These are phyloP conservation scores for Pseudomugil gertrudae DNA, from an alignment of 2,797 vertebrate species.

Conservation along the genomic window DNA sequence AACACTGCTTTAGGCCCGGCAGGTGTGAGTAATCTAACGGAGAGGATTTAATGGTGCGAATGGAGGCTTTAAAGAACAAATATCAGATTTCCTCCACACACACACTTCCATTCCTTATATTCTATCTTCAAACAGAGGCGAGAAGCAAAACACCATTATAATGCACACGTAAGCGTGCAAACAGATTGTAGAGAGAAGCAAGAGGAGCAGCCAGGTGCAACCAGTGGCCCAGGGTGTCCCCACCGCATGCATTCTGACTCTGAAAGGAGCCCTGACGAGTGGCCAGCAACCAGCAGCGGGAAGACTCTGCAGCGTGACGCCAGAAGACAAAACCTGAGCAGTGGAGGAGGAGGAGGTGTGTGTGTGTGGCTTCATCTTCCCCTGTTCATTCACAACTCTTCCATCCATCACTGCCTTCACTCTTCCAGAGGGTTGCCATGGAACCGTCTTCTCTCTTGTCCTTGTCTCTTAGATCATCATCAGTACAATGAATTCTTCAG, in stretches of 20 bases:
- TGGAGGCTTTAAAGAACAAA: constrained; percentile 20
- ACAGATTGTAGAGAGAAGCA: constrained; percentile 1
- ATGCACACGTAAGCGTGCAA: constrained; percentile 4
- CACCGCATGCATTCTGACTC: constrained; percentile 57
- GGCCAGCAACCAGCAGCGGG: constrained; percentile 50
- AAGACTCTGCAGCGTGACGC: constrained; percentile 50
- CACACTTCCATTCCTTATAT: constrained; percentile 1
- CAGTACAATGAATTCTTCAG: too few relatives aligned
- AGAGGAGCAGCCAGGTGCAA: constrained; percentile 61
- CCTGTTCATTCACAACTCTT: constrained; percentile 11
- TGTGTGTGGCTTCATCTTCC: constrained; percentile 27
- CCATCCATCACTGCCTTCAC: constrained; percentile 53
- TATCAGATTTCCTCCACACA: constrained; percentile 39
- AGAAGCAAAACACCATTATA: neutral
- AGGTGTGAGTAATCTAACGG: constrained; percentile 54
- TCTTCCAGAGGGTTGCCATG: constrained; percentile 5
- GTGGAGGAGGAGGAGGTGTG: constrained; percentile 13
- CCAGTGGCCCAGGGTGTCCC: constrained; percentile 59
- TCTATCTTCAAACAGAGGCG: neutral
- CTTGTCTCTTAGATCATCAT: too few relatives aligned
- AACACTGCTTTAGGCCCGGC: constrained; percentile 36
- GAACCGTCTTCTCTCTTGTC: too few relatives aligned
- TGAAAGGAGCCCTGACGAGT: constrained; percentile 66
- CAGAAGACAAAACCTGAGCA: constrained; percentile 10
- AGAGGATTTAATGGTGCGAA: constrained; percentile 26